Base-by-base conservation (phyloP, 2,797 vertebrate species). In the Enteromius treurensis region DNA sequence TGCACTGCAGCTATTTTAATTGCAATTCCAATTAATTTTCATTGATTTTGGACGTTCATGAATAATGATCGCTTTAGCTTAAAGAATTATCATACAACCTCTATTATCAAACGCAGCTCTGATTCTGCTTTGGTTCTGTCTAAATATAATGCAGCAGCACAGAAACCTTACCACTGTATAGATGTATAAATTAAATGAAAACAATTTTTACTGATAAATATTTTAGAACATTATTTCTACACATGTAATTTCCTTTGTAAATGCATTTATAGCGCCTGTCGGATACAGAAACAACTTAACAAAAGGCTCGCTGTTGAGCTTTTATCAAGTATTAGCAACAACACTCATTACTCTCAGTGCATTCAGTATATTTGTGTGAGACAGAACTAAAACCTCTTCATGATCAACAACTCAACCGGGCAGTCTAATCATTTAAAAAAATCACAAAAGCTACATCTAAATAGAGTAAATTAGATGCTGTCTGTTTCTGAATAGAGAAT, bases 391-490 rank as follows among this genome's bases (percentile, higher is more conserved):
- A 77, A 32, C 40, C 64, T 45, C 23, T 17, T 11, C n/a, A 58
- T 29, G n/a, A 60, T 77, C 62, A 77, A 77, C 60, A 77, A 26
- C 11, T 40, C 32, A 58, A 23, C 74, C 26, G 21, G 49, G 11
- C 19, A 60, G 34, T 45, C 53, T 77, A 60, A 77, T 77, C 42
- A 77, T 60, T 42, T 42, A 2, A 10, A 42, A 42, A 42, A 42
- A 45, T 55, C 29, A 40, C 73, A 60, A 77, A 76, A 42, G n/a
- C 53, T 60, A 60, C 74, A 60, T 42, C 53, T 60, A 77, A 77
- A 77, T 19, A 19, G n/a, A 42, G 53, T 60, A 77, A 60, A 77
- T 77, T 10, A 60, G 34, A 77, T 42, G 34, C 14, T 77, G 74
- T 26, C 7, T 60, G 53, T 26, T 53, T 34, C 74, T 76, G 55